Conservation (phyloP, 2,113 vertebrate species). For the Pantherophis guttatus region DNA sequence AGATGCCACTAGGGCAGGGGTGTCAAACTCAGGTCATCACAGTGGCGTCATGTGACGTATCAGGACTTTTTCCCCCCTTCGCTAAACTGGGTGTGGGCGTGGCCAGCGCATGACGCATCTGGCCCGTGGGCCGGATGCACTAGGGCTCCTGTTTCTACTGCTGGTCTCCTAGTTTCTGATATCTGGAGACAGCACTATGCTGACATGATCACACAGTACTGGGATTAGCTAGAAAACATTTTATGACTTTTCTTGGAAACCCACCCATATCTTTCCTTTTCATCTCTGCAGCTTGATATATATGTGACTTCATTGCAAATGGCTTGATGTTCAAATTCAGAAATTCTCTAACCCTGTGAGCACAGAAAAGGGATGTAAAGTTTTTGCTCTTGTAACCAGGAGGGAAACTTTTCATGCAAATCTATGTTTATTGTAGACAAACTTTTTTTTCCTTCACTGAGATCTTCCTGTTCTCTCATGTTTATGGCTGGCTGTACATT, state of each 20-base stretch:
- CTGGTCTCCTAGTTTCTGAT: neutral
- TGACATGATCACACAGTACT: neutral
- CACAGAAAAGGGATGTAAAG: neutral
- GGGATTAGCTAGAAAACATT: neutral
- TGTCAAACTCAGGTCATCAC: no score
- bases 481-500: conserved; percentile 7
- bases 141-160: neutral
- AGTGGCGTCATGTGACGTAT: no score
- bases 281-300: neutral
- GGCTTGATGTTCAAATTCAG: neutral
- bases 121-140: no score
- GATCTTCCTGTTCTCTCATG: neutral
- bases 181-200: neutral
- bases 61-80: no score
- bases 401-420: neutral
- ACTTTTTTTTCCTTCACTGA: neutral
- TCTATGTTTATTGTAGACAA: conserved; percentile 16
- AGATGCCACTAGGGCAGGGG: neutral
- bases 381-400: neutral
- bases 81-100: no score
- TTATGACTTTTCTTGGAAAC: neutral
- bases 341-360: neutral
- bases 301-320: neutral
- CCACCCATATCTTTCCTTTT: neutral
- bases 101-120: no score